Conservation (phyloP, 2,797 vertebrate species). For the Enteromius thamalakanensis region DNA sequence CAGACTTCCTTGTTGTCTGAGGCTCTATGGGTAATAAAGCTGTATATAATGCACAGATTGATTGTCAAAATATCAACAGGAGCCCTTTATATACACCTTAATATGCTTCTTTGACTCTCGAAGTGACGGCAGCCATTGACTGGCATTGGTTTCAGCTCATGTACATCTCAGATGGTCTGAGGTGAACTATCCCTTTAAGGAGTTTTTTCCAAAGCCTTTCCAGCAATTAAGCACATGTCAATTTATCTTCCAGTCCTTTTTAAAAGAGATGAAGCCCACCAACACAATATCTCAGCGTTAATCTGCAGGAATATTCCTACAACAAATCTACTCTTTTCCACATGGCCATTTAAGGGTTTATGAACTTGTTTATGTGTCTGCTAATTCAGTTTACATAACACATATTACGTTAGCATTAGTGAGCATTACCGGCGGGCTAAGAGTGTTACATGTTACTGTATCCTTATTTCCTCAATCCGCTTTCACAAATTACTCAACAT, state of each 20-base stretch:
- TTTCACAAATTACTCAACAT: conserved; percentile 31
- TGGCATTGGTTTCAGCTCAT: background rate
- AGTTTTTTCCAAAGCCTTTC: conserved; percentile 49
- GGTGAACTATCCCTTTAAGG: conserved; percentile 35
- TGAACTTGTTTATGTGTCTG: conserved; percentile 12
- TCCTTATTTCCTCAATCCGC: conserved; percentile 32
- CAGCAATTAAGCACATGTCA: conserved; percentile 51
- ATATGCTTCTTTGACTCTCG: background rate
- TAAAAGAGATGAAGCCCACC: conserved; percentile 21
- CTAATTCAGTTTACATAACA: conserved; percentile 20
- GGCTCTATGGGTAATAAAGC: background rate
- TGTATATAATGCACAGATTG: background rate
- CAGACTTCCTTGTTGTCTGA: background rate
- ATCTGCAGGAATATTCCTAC: background rate
- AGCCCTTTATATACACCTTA: background rate
- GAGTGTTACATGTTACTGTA: conserved; percentile 20
- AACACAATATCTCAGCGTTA: conserved; percentile 1
- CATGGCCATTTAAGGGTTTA: conserved; percentile 9
- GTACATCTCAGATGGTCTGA: background rate
- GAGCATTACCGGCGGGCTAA: conserved; percentile 24
- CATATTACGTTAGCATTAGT: conserved; percentile 17
- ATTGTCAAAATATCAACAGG: background rate
- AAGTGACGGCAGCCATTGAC: background rate
- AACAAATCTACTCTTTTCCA: conserved; percentile 11
- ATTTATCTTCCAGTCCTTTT: conserved; percentile 56